These are phyloP conservation scores for Peromyscus polionotus DNA, from an alignment of 2,113 vertebrate species.

Conservation along the genomic window DNA sequence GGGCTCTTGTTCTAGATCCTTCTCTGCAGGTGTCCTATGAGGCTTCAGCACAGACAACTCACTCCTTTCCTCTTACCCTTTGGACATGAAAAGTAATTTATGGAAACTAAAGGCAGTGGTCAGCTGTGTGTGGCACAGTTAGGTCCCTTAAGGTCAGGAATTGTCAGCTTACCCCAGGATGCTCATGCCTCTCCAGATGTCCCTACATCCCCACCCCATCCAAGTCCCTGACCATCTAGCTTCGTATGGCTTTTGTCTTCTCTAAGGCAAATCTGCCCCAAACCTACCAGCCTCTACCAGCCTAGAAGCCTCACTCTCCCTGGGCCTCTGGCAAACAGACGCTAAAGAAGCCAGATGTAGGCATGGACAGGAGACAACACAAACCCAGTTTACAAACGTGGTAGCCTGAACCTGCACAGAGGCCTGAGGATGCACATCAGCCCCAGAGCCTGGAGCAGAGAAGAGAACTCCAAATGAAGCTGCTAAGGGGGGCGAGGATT, in stretches of 20 bases:
- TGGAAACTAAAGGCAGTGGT: background rate
- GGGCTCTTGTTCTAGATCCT: background rate
- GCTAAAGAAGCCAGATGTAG: background rate
- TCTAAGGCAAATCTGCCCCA: background rate
- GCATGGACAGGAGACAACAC: background rate
- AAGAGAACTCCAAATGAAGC: background rate
- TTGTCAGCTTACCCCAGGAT: background rate
- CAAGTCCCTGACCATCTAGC: background rate
- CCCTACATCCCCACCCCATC: background rate
- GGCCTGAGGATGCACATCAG: background rate
- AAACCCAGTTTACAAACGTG: background rate
- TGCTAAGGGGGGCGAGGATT: background rate
- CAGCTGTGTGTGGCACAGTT: background rate
- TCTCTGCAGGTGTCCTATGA: background rate
- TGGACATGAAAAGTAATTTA: background rate
- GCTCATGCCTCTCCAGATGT: background rate
- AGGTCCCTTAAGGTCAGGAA: conserved; percentile 16
- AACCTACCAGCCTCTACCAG: background rate
- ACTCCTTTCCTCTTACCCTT: background rate
- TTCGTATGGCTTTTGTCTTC: background rate
- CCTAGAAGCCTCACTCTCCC: background rate
- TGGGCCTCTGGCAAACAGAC: background rate
- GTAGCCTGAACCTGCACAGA: background rate
- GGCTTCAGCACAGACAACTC: background rate
- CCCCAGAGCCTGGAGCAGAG: background rate